These are phyloP conservation scores for Vultur gryphus DNA, from an alignment of 2,797 vertebrate species.

Conservation along the genomic window DNA sequence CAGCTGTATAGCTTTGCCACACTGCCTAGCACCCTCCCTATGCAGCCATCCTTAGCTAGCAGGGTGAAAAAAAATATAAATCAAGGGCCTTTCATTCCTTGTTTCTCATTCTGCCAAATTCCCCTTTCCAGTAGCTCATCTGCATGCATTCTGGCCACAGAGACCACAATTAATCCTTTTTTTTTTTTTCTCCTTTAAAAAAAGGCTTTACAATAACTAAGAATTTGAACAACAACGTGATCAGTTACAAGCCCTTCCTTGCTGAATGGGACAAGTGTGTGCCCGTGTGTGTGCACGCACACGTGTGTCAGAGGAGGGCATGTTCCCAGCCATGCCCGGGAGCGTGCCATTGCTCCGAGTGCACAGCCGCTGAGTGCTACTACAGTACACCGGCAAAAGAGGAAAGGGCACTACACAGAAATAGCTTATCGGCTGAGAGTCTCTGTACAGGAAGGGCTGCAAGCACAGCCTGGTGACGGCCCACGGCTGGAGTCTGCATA, in stretches of 20 bases:
- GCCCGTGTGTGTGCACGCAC: background rate
- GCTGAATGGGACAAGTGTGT: background rate
- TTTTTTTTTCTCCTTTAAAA: background rate
- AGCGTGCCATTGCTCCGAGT: background rate
- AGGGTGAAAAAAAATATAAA: background rate
- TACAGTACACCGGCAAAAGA: conserved; percentile 2
- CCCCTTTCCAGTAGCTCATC: conserved; percentile 13
- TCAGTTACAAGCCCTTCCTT: background rate
- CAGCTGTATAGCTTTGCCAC: background rate
- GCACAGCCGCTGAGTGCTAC: background rate
- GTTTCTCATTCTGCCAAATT: conserved; percentile 15
- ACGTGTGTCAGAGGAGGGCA: background rate
- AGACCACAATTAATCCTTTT: background rate
- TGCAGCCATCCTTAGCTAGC: background rate
- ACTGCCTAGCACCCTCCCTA: background rate
- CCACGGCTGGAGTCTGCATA: background rate
- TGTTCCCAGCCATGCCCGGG: background rate
- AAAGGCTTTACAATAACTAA: background rate
- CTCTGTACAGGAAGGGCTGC: conserved; percentile 28
- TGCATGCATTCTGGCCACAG: background rate
- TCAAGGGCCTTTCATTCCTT: conserved; percentile 18
- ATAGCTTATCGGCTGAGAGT: conserved; percentile 17
- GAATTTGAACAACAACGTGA: background rate
- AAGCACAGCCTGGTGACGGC: background rate
- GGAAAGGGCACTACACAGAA: conserved; percentile 19